Evolutionary conservation across 1,140 invertebrate genomes (phyloP).

Genomic region (Dreissena rostriformis): DNA sequence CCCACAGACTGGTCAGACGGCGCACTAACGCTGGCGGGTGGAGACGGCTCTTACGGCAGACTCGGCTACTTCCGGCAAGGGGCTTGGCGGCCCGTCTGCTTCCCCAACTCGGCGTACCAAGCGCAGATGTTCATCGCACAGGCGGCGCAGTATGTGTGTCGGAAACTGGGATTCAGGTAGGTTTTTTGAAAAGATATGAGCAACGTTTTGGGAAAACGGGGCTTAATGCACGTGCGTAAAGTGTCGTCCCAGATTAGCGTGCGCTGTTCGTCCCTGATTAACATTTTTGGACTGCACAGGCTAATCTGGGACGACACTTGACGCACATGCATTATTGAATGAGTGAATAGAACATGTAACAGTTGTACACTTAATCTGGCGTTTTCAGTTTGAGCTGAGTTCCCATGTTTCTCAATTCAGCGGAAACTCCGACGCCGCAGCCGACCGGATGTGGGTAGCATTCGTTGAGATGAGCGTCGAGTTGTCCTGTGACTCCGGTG

Average conservation of each 20-base stretch:
- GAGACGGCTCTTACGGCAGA: slow-evolving; percentile 26
- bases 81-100: slow-evolving; percentile 38
- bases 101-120: background rate
- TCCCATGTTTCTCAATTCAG: background rate
- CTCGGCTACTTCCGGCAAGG: slow-evolving; percentile 25
- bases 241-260: too few species aligned
- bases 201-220: too few species aligned
- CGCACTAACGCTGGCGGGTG: slow-evolving; percentile 17
- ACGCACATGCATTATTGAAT: too few species aligned
- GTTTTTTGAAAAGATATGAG: background rate
- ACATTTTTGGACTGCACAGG: background rate
- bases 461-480: slow-evolving; percentile 8
- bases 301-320: too few species aligned
- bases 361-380: background rate
- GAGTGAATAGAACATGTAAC: background rate
- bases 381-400: too few species aligned
- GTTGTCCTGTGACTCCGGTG: background rate
- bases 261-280: background rate
- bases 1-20: slow-evolving; percentile 28
- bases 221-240: too few species aligned
- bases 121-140: background rate
- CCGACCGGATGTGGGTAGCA: slow-evolving; percentile 28
- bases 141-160: slow-evolving; percentile 14
- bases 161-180: slow-evolving; percentile 30
- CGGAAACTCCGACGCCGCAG: slow-evolving; percentile 19